Conservation (phyloP, 1,140 invertebrate genomes). For the Thaumetopoea pityocampa region DNA sequence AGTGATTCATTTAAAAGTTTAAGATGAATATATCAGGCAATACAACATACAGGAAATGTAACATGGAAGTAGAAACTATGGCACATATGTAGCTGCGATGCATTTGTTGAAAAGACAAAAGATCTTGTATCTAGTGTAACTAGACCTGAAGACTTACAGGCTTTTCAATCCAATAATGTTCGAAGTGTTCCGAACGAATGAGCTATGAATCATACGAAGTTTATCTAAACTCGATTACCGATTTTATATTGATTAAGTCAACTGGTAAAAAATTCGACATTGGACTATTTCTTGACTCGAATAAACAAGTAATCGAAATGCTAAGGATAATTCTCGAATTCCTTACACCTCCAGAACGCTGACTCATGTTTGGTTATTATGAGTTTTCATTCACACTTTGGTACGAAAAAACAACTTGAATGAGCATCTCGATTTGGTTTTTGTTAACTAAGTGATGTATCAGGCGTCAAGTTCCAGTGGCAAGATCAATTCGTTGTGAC, state of each 20-base stretch:
- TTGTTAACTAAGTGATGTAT: constrained; percentile 25
- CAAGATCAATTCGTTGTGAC: constrained; percentile 33
- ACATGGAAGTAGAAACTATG: too few species aligned
- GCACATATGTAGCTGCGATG: too few species aligned
- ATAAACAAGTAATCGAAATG: constrained; percentile 1
- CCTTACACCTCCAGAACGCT: constrained; percentile 19
- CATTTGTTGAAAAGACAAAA: too few species aligned
- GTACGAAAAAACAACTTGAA: constrained; percentile 30
- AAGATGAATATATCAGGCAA: too few species aligned
- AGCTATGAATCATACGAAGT: too few species aligned
- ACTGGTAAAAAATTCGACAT: neutral
- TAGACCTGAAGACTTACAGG: too few species aligned
- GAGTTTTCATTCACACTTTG: constrained; percentile 33
- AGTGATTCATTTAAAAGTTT: too few species aligned
- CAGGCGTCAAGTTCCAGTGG: constrained; percentile 30
- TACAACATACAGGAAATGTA: too few species aligned
- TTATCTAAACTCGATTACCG: neutral
- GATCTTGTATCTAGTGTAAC: too few species aligned
- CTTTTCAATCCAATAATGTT: too few species aligned
- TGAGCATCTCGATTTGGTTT: constrained; percentile 29
- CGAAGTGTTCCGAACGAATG: too few species aligned
- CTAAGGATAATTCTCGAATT: constrained; percentile 8
- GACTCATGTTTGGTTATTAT: constrained; percentile 35
- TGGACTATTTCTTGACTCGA: neutral
- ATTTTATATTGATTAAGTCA: constrained; percentile 4